These are phyloP conservation scores for Pheosia tremula DNA, from an alignment of 2,888 invertebrate species.

Conservation along the genomic window DNA sequence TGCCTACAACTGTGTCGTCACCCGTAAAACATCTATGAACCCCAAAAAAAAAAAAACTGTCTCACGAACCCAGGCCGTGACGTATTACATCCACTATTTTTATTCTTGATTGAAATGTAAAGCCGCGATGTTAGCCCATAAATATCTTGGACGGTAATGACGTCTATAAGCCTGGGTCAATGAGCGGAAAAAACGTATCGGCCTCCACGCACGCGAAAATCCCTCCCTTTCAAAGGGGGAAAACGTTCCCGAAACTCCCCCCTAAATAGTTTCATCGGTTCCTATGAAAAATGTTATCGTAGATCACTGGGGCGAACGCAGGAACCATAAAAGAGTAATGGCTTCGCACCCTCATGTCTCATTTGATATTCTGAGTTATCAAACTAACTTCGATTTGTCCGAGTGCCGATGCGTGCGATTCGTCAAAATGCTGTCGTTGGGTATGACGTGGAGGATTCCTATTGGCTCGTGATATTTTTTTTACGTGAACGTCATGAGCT, in stretches of 20 bases:
- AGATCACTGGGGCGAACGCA: conserved; percentile 53
- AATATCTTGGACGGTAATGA: conserved; percentile 76
- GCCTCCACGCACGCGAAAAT: conserved; percentile 57
- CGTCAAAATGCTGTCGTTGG: conserved; percentile 13
- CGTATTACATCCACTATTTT: conserved; percentile 48
- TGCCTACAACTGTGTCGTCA: not conserved
- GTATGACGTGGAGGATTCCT: not conserved
- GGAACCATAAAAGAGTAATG: conserved; percentile 53
- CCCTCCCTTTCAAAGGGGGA: conserved; percentile 9
- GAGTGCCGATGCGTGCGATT: conserved; percentile 29
- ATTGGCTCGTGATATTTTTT: not conserved
- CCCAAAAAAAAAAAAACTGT: conserved; percentile 12
- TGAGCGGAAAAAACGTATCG: conserved; percentile 74
- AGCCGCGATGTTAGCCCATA: conserved; percentile 65
- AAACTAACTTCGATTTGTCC: conserved; percentile 51
- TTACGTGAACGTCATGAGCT: not conserved
- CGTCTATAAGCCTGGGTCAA: conserved; percentile 73
- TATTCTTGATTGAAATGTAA: conserved; percentile 73
- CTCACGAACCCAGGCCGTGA: conserved; percentile 31
- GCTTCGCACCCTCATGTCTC: conserved; percentile 52
- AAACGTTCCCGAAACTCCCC: conserved; percentile 22
- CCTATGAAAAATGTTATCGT: conserved; percentile 68
- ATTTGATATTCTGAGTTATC: conserved; percentile 62
- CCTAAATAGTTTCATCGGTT: conserved; percentile 59
- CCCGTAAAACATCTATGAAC: not conserved